Percentiles rank a stretch among this genome's conserved stretches.
Conservation (phyloP, 2,797 vertebrate genomes). For the Champsocephalus gunnari region DNA sequence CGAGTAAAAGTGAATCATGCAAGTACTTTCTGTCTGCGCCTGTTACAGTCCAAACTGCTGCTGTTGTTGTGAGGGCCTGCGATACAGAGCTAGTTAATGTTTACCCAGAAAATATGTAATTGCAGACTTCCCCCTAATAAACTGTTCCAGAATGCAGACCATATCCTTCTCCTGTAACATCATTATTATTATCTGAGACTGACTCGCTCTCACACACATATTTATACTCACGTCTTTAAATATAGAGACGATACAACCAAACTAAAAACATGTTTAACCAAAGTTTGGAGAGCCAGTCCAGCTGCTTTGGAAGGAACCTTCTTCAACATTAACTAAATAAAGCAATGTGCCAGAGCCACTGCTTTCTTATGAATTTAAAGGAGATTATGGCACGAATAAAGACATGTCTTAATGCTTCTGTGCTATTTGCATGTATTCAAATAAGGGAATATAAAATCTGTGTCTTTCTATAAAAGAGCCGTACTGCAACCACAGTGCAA, state of each 20-base stretch:
- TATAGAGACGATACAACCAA: constrained; percentile 41
- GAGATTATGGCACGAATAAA: neutral
- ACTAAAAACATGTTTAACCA: constrained; percentile 23
- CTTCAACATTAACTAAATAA: neutral
- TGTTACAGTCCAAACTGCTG: constrained; percentile 39
- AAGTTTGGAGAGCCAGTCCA: neutral
- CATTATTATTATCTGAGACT: constrained; percentile 83
- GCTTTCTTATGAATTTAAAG: neutral
- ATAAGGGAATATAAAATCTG: no score
- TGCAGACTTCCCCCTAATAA: constrained; percentile 91
- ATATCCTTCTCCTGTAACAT: constrained; percentile 80
- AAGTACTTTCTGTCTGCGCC: neutral
- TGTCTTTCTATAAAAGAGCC: no score
- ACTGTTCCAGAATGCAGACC: constrained; percentile 86
- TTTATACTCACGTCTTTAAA: constrained; percentile 31
- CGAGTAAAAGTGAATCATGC: constrained; percentile 54
- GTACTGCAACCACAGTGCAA: no score
- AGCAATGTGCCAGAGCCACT: neutral
- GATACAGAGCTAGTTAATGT: constrained; percentile 89
- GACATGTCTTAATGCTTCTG: no score
- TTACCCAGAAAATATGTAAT: constrained; percentile 93
- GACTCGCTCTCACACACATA: constrained; percentile 27
- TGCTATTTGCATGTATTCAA: no score
- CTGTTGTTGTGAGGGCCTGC: constrained; percentile 52
- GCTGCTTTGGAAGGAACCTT: neutral